Evolutionary conservation across 2,797 vertebrate species (phyloP), one percentile per base, ranked within the genome.

Genomic region (Megaceryle alcyon): DNA sequence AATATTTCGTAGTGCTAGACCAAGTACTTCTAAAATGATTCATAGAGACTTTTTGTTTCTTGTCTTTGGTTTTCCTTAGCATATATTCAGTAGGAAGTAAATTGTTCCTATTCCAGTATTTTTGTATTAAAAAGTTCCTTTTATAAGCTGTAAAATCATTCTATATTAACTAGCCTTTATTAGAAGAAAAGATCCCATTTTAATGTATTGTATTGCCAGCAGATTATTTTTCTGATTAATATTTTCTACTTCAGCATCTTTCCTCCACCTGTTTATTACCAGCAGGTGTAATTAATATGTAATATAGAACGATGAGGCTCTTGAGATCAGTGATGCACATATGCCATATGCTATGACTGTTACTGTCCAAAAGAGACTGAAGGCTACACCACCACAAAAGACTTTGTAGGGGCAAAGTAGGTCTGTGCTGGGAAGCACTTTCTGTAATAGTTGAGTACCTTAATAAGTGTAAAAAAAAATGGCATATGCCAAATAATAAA

Each of bases 401-500:
- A 26, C 39, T 71, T n/a, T 37, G 53, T 48, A 54, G 80, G 78
- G 51, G 20, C 37, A 25, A 96, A 64, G 88, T 56, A 94, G 56
- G 73, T 96, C 76, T 73, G 4, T 66, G 82, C 78, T 88, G 86
- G 92, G 86, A 96, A 90, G 68, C 86, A 82, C 41, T 91, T 95
- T 84, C 87, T 96, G 71, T 86, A 90, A 63, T 23, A 56, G 59
- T 8, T 53, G 20, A 86, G 11, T 73, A 66, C 72, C 9, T 79
- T 59, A 22, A 12, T 20, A 66, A 77, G 10, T 65, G 86, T 37
- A 31, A 60, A 86, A 63, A 44, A 25, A 46, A 46, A 46, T 25
- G 2, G 20, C 7, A 6, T 28, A 33, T 31, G 21, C 19, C 25
- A 59, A 82, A 53, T 79, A 63, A 7, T 77, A 49, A 35, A 43